Base-by-base conservation (phyloP, 2,888 invertebrate genomes). In the Harmothoe impar region DNA sequence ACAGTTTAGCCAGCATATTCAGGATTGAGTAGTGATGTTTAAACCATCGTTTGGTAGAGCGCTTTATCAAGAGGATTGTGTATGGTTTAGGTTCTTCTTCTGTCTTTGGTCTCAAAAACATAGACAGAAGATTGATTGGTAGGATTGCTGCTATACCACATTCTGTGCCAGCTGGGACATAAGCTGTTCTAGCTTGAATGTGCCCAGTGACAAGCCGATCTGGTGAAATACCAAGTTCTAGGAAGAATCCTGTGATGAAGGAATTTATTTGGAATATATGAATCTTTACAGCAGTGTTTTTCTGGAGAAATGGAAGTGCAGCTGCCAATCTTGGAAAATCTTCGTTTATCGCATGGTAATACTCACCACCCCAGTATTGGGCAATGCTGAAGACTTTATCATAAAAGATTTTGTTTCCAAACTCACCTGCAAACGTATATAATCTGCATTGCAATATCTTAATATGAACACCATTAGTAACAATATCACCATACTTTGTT, bases 51-150 rank as follows among this genome's bases (percentile, higher is more conserved):
- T 52, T 68, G 25, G 77, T 52, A 0, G 89, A 89, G 29, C 92
- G 56, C 56, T 89, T 89, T 31, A 92, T 92, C n/a, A 92, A 33
- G 31, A 91, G 51, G 20, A 91, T 29, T 29, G 12, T 25, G 20
- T 78, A 3, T 43, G 33, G n/a, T 43, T 35, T 43, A 20, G 7
- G 43, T 31, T 35, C 15, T 35, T 25, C 33, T 25, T 29, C 5
- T 33, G 86, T 33, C 29, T 88, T 72, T 0, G 88, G 25, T 43
- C 78, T 31, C 12, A 77, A 62, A 23, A 15, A 31, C n/a, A 54
- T 31, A 10, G 52, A 52, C 0, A 54, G 25, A 23, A 88, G 56
- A 15, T 88, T 52, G 1, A 52, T 15, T 25, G 51, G 51, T 29
- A 88, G 12, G 25, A 54, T 29, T 52, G 52, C 0, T 1, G 51